Evolutionary conservation across 2,888 invertebrate species (phyloP), one percentile per base, ranked within the genome.

Genomic region (Campoletis raptor): DNA sequence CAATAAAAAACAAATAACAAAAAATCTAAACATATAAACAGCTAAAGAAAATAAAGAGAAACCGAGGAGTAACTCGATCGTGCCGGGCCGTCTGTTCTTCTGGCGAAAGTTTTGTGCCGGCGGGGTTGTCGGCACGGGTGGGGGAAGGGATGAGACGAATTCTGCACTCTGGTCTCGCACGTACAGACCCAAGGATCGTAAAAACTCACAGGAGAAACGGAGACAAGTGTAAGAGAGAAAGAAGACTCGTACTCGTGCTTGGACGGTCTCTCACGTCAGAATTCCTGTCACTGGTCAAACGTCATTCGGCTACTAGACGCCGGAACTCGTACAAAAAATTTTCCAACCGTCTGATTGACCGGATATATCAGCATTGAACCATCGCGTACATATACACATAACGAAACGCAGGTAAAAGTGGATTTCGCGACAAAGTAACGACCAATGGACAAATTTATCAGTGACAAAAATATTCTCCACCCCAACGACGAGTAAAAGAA

Each of bases 231-330:
- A 76, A 82, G 80, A 57, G 42, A 81, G 67, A 64, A 66, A 21
- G 54, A 42, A 52, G 79, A 72, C 70, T 18, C 42, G 18, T 18
- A 57, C 67, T 30, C 78, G 90, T 89, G 87, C 85, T 86, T 84
- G 76, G 87, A 85, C 72, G 77, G 83, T 78, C 76, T 79, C 83
- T 61, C 86, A 73, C 52, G 73, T 87, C 81, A 81, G 87, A 82
- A 88, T 88, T 88, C 88, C 84, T 83, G 76, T 82, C 85, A 45
- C 79, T 81, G 87, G 83, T 85, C 79, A 82, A 86, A 83, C 87
- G 88, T 88, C 88, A 76, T 80, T 85, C 83, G 88, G 45, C 69
- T 72, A 88, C 85, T 78, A 84, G 87, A 82, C 85, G 70, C 82
- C 72, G 87, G 81, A 88, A 85, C 81, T 85, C 85, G 80, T 64